Percentiles rank a stretch among this genome's conserved stretches.
Conservation (phyloP, 2,797 vertebrate species). For the Sciurus carolinensis region DNA sequence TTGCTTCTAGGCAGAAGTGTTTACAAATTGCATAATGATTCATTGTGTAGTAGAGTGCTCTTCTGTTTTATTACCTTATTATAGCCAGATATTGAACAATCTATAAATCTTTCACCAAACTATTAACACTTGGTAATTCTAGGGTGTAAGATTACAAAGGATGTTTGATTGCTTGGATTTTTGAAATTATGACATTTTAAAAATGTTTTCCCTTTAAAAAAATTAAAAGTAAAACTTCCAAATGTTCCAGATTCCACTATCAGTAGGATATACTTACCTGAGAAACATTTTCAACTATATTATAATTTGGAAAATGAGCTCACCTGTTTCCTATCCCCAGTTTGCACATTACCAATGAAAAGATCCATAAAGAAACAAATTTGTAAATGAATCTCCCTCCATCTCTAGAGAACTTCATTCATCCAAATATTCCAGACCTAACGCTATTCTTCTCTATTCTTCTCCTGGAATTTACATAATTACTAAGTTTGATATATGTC, state of each 20-base stretch:
- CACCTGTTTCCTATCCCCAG: neutral
- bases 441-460: neutral
- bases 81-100: constrained; percentile 11
- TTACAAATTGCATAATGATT: constrained; percentile 40
- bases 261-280: neutral
- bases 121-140: constrained; percentile 36
- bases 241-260: neutral
- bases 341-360: neutral
- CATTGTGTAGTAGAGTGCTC: neutral
- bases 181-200: neutral
- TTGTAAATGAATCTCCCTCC: neutral
- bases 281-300: constrained; percentile 54
- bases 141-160: neutral
- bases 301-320: constrained; percentile 2
- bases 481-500: neutral
- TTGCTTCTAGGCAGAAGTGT: neutral
- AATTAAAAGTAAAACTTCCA: constrained; percentile 33
- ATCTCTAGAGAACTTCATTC: neutral
- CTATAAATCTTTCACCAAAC: constrained; percentile 49
- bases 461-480: neutral
- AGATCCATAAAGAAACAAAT: neutral
- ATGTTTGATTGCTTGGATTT: constrained; percentile 38
- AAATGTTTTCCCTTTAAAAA: neutral
- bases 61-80: constrained; percentile 39
- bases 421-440: neutral